Evolutionary conservation across 2,888 invertebrate genomes (phyloP), one percentile per base, ranked within the genome.

Genomic region (Hemaris fuciformis): DNA sequence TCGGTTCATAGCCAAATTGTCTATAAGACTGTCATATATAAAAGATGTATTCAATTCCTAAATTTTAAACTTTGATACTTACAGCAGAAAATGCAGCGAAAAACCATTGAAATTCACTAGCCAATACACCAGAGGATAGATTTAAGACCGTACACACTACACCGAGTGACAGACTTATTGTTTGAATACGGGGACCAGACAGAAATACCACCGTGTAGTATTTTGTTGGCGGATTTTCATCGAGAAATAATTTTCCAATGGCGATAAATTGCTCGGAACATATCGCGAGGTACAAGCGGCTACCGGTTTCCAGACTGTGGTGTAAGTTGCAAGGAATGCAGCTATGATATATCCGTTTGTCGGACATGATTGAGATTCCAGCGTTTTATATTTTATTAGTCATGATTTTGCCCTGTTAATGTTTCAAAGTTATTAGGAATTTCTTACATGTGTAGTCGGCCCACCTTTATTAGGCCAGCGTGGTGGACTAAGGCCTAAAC

Each of bases 221-320:
- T 57, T 42, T 61, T 34, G 57, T 43, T 61, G 31, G 57, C 27
- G 76, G 77, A 73, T 80, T 85, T 85, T 84, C 85, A 81, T 82
- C 79, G 81, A 77, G 82, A 81, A 84, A 84, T 84, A 79, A 85
- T 85, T 81, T 70, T 80, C 79, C 77, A 81, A 73, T 72, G 69
- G 75, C 81, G 81, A 85, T 85, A 85, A 85, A 85, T 84, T 81
- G 79, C 76, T 73, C 69, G 68, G 76, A 83, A 83, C 83, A 83
- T 82, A 83, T 83, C 81, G 80, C 79, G 78, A 78, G 78, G 38
- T 38, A 69, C 68, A 68, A 72, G 64, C 45, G 58, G 81, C 84
- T 84, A 84, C 85, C 82, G 81, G 83, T 84, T 81, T 74, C 66
- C 59, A 53, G 60, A 45, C 60, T 56, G n/a, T 69, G 78, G 75